Base-by-base conservation (phyloP, 2,888 invertebrate species). In the Camponotus fellah region DNA sequence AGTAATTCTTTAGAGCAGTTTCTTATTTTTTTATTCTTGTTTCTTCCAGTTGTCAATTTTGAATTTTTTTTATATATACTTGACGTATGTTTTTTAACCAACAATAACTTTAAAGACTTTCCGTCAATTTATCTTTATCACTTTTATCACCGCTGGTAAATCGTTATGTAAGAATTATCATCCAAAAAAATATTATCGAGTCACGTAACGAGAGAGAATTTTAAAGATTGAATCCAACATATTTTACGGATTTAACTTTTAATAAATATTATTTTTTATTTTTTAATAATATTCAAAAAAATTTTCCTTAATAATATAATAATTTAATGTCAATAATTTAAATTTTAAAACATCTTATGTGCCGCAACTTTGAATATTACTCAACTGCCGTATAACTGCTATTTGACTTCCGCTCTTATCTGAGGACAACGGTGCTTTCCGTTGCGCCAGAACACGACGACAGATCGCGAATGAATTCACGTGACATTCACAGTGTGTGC, bases 101-200 rank as follows among this genome's bases (percentile, higher is more conserved):
- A 37, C 0, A 6, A 1, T 17, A 46, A 46, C 58, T 26, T 43
- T n/a, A 26, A 53, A 62, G 9, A 32, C 26, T 40, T 40, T 34
- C 14, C 17, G 4, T n/a, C 17, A 46, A 43, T 43, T 14, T 32
- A 26, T n/a, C 17, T 69, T 49, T 21, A 49, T 49, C 46, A 10
- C n/a, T 49, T 32, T 49, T 49, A 32, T 69, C 6, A 10, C 21
- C 10, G 17, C 37, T 56, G 34, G 8, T 14, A 43, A 43, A 12
- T 14, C 5, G 32, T 75, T 75, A 62, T 9, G 32, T 62, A 62
- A 75, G 46, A 64, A 75, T 75, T 21, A 34, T 26, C 53, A n/a
- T 40, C 21, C 46, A 62, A 43, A 43, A n/a, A 56, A 43, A n/a
- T 12, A 46, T 74, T 46, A 21, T 9, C 40, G 40, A 43, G 72